A percentile compares a stretch with the other conserved stretches of the same genome.
These are phyloP conservation scores for Zelleria hepariella DNA, from an alignment of 2,888 invertebrate species.

Conservation along the genomic window DNA sequence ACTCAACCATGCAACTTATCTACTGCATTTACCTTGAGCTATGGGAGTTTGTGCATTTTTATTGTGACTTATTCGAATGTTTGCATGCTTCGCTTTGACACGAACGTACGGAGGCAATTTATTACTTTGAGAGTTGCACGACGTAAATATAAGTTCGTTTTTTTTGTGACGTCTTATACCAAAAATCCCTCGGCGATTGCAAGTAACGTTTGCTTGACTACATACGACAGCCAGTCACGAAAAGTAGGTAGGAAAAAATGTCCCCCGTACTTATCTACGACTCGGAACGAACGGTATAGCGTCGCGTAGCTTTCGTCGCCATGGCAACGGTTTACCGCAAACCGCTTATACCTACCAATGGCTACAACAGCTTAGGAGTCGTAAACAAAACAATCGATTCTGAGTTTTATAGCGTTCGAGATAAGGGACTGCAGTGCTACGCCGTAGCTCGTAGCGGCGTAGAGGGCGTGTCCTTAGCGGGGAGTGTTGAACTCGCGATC, in stretches of 20 bases:
- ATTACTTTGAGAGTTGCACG: neutral
- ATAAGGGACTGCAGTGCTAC: neutral
- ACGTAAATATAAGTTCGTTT: too few species aligned
- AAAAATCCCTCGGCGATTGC: neutral
- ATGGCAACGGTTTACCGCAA: slow-evolving; percentile 1
- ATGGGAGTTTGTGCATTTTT: neutral
- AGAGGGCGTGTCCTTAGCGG: slow-evolving; percentile 18
- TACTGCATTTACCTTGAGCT: neutral
- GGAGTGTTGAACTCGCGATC: slow-evolving; percentile 25
- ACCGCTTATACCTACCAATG: neutral
- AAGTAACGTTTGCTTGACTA: neutral
- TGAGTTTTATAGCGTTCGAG: neutral
- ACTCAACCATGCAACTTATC: neutral
- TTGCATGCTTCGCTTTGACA: neutral
- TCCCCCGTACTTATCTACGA: neutral
- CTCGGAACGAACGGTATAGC: neutral
- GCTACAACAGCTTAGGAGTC: neutral
- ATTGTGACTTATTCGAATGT: neutral
- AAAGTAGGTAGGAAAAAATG: neutral
- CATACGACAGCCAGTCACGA: neutral
- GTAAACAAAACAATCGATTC: neutral
- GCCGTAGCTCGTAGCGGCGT: slow-evolving; percentile 8
- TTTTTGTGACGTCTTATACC: neutral
- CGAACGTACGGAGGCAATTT: neutral
- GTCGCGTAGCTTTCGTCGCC: neutral